These are phyloP conservation scores for Melolontha melolontha DNA, from an alignment of 2,888 invertebrate genomes.

Conservation along the genomic window DNA sequence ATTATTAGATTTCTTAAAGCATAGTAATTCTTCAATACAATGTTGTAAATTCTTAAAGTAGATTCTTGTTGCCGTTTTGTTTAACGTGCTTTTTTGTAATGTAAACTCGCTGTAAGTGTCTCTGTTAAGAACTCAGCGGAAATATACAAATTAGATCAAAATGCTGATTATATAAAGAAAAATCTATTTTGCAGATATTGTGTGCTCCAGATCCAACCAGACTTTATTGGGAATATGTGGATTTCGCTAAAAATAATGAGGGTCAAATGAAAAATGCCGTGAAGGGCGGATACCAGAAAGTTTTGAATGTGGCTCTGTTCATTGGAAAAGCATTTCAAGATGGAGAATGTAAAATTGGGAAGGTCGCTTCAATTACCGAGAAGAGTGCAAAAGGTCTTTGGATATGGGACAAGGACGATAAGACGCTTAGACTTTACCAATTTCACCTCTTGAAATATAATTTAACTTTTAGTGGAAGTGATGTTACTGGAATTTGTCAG, in stretches of 20 bases:
- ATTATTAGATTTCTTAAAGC: no score
- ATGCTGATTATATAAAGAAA: no score
- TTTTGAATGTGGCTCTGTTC: not conserved
- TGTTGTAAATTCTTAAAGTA: no score
- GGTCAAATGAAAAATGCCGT: conserved; percentile 23
- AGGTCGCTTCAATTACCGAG: not conserved
- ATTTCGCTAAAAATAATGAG: conserved; percentile 3
- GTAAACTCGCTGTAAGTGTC: no score
- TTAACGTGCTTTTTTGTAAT: no score
- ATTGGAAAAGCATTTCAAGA: not conserved
- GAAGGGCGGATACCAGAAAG: conserved; percentile 8
- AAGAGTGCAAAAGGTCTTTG: not conserved
- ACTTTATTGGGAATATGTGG: conserved; percentile 22
- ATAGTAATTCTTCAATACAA: no score
- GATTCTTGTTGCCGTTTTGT: no score
- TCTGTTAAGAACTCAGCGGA: no score
- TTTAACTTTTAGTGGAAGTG: not conserved
- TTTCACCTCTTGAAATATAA: conserved; percentile 19
- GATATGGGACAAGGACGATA: not conserved
- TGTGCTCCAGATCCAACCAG: not conserved
- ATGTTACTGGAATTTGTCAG: no score
- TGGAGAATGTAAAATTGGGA: conserved; percentile 16
- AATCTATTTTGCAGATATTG: conserved; percentile 11
- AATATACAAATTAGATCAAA: no score
- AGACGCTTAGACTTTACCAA: not conserved